A percentile compares a stretch with the other conserved stretches of the same genome.
Conservation (phyloP, 1,140 invertebrate species). For the Acromyrmex echinatior region DNA sequence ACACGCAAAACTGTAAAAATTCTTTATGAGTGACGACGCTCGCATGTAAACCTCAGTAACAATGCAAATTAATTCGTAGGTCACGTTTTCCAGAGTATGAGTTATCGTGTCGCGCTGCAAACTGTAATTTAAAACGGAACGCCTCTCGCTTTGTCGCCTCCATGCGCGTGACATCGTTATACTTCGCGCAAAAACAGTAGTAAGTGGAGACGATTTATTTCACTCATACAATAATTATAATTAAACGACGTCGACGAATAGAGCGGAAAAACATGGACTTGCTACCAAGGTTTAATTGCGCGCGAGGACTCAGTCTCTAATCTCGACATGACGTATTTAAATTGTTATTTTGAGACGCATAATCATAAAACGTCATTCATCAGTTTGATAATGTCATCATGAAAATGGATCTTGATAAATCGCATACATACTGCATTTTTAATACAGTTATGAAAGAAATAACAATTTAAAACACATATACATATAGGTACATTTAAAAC, state of each 20-base stretch:
- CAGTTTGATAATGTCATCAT: conserved; percentile 20
- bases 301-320: conserved; percentile 8
- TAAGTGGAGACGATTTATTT: conserved; percentile 53
- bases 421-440: background rate
- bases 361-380: conserved; percentile 13
- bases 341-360: background rate
- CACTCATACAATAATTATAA: conserved; percentile 59
- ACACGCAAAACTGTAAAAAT: conserved; percentile 5
- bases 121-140: conserved; percentile 55
- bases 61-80: conserved; percentile 59
- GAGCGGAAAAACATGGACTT: conserved; percentile 38
- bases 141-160: conserved; percentile 51
- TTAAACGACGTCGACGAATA: conserved; percentile 47
- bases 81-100: conserved; percentile 50
- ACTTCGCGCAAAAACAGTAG: conserved; percentile 46
- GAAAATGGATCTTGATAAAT: conserved; percentile 33
- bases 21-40: background rate
- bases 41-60: conserved; percentile 38
- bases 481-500: too few relatives aligned
- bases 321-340: conserved; percentile 24
- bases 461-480: background rate
- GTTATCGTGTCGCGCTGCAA: conserved; percentile 36
- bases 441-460: background rate
- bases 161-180: conserved; percentile 57
- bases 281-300: conserved; percentile 29